Evolutionary conservation across 2,797 vertebrate species (phyloP), one percentile per base, ranked within the genome.

Genomic region (Rhabdophis nuchalis): DNA sequence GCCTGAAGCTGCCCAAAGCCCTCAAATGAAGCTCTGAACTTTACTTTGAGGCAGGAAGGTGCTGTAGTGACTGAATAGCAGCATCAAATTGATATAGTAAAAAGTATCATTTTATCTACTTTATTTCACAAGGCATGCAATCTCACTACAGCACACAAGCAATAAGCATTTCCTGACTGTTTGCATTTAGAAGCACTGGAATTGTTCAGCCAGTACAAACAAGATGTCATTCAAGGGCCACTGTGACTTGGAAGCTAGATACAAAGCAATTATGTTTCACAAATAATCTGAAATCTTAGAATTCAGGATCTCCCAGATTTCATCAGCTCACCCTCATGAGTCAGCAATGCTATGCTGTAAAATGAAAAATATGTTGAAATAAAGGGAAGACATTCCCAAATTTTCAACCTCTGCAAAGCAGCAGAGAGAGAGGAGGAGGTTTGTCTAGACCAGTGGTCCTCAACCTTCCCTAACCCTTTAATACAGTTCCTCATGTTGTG

Each of bases 11-110:
- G 3, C 89, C 91, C 85, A 90, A 95, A 92, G 77, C 53, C 92
- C 93, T 86, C 4, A 94, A 92, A 85, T 90, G 93, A 93, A 95
- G 90, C 93, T 93, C 94, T 93, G 92, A 95, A 92, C 94, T 46
- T 82, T 46, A 46, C 9, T 46, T 46, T 82, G 18, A 41, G 36
- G 72, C 36, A 82, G 36, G 36, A 82, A 82, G 72, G 9, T 88
- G 89, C 36, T 93, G 61, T 92, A 93, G 77, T 86, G 95, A 88
- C 92, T 93, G 92, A 94, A 96, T 61, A 94, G 94, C 90, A 93
- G 95, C 91, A 95, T 36, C 58, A 18, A 61, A 9, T 20, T 18
- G 60, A 46, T 50, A 25, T 56, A 57, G 46, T 50, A 91, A 91
- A 91, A 72, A 57, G 25, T 72, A 56, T 72, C 53, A 20, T 54